Evolutionary conservation across 2,113 vertebrate genomes (phyloP).

Genomic region (Benitochromis conjunctus): DNA sequence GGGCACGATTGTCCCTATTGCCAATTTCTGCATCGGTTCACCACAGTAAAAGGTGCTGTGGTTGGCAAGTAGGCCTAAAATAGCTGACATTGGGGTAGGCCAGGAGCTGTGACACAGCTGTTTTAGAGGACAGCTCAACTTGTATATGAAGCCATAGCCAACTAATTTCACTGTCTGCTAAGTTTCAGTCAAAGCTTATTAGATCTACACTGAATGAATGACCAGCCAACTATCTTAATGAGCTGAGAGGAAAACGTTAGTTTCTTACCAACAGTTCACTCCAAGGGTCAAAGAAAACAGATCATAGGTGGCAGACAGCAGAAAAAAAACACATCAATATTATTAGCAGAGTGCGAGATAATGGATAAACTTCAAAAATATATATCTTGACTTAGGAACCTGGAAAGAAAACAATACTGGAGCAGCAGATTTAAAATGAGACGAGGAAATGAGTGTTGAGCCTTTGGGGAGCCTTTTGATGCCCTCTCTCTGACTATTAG

Average conservation of each 20-base stretch:
- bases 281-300: not conserved
- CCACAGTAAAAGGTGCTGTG: conserved; percentile 48
- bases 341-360: not conserved
- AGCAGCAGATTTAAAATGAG: not conserved
- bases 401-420: not conserved
- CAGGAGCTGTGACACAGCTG: conserved; percentile 65
- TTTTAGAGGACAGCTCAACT: conserved; percentile 62
- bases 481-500: not conserved
- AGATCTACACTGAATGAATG: conserved; percentile 36
- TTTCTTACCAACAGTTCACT: not conserved
- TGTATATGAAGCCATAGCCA: conserved; percentile 47
- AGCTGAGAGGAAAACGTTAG: conserved; percentile 22
- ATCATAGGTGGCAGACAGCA: not conserved
- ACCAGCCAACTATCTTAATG: conserved; percentile 38
- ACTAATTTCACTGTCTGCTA: conserved; percentile 67
- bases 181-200: conserved; percentile 59
- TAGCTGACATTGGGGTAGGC: conserved; percentile 56
- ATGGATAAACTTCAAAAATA: not conserved
- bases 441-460: conserved; percentile 5
- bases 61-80: conserved; percentile 58
- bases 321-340: not conserved
- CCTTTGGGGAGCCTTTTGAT: not conserved
- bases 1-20: conserved; percentile 27
- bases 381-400: not conserved
- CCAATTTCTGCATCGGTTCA: conserved; percentile 57